Evolutionary conservation across 2,888 invertebrate species (phyloP).

Genomic region (Cantharis lateralis): DNA sequence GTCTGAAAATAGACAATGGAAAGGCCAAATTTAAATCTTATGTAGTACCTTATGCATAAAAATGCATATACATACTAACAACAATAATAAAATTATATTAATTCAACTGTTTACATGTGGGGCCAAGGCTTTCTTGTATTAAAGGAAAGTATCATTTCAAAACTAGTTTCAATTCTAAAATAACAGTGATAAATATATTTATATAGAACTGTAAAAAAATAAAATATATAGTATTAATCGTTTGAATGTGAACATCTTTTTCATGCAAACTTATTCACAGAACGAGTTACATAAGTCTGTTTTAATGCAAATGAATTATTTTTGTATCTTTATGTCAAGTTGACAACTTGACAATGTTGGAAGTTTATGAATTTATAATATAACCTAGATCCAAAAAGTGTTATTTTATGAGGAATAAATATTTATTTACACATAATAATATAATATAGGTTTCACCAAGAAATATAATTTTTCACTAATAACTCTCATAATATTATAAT

Average conservation of each 20-base stretch:
- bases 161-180: not conserved
- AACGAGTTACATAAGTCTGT: no score
- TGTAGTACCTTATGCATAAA: not conserved
- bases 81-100: not conserved
- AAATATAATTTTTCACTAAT: no score
- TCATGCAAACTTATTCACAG: not conserved
- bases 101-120: not conserved
- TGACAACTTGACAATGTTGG: no score
- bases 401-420: no score
- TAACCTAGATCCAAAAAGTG: no score
- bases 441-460: no score
- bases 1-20: not conserved
- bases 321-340: not conserved
- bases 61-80: not conserved
- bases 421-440: no score
- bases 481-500: no score
- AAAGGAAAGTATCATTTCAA: not conserved
- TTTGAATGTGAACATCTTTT: not conserved
- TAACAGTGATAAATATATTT: not conserved
- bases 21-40: not conserved
- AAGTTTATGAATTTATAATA: no score
- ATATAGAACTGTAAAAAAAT: not conserved
- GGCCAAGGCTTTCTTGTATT: conserved; percentile 1
- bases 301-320: not conserved
- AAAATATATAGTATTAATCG: not conserved